Conservation (phyloP, 2,888 invertebrate genomes). For the Ypsolopha scabrella region DNA sequence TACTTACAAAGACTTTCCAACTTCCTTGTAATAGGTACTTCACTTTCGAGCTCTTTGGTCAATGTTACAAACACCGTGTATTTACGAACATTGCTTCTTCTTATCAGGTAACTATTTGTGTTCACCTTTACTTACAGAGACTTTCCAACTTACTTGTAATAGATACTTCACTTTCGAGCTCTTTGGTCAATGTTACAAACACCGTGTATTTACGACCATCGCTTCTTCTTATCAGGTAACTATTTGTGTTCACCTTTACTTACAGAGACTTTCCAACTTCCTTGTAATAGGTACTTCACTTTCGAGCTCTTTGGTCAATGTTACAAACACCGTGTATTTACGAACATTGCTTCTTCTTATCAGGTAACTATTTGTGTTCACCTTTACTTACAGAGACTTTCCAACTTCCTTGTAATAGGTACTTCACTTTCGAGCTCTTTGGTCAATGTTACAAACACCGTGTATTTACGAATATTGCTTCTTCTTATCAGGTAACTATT, state of each 20-base stretch:
- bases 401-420: constrained; percentile 31
- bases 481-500: constrained; percentile 37
- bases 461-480: constrained; percentile 33
- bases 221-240: constrained; percentile 37
- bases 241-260: background rate
- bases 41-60: constrained; percentile 28
- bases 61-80: constrained; percentile 37
- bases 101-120: constrained; percentile 32
- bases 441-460: constrained; percentile 32
- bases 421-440: constrained; percentile 26
- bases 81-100: constrained; percentile 28
- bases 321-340: constrained; percentile 34
- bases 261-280: no score
- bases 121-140: background rate
- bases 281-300: constrained; percentile 27
- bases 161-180: constrained; percentile 27
- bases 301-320: constrained; percentile 40
- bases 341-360: constrained; percentile 28
- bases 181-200: constrained; percentile 34
- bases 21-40: constrained; percentile 23
- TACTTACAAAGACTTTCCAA: background rate
- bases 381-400: background rate
- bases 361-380: constrained; percentile 27
- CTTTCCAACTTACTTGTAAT: no score
- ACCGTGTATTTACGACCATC: constrained; percentile 35